These are phyloP conservation scores for Helarctos malayanus DNA, from an alignment of 2,797 vertebrate genomes.

Conservation along the genomic window DNA sequence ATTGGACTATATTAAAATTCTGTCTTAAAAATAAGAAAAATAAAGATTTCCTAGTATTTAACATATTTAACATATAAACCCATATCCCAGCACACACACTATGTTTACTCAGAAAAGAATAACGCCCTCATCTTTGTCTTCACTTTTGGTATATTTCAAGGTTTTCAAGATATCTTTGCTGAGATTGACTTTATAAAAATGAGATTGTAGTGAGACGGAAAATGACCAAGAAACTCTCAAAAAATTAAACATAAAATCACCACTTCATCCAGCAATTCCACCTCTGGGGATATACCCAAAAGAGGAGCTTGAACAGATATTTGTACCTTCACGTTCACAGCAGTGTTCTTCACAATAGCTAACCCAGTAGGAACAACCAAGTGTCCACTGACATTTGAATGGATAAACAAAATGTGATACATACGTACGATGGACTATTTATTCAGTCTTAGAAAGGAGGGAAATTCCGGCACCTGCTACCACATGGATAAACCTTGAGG, in stretches of 20 bases:
- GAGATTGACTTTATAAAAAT: slow-evolving; percentile 9
- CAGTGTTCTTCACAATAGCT: not conserved
- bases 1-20: not conserved
- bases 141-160: not conserved
- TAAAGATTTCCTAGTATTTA: not conserved
- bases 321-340: not conserved
- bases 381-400: not conserved
- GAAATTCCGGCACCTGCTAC: not conserved
- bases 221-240: slow-evolving; percentile 4
- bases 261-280: not conserved
- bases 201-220: not conserved
- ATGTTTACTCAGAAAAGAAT: slow-evolving; percentile 2
- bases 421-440: not conserved
- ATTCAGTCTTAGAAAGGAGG: not conserved
- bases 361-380: not conserved
- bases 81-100: not conserved
- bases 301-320: not conserved
- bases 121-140: not conserved
- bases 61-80: not conserved
- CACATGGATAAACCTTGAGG: not conserved
- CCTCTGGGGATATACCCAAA: not conserved
- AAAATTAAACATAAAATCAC: not conserved
- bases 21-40: slow-evolving; percentile 12
- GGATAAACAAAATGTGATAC: not conserved
- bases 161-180: slow-evolving; percentile 37